These are phyloP conservation scores for Eupithecia exiguata DNA, from an alignment of 2,888 invertebrate species.

Conservation along the genomic window DNA sequence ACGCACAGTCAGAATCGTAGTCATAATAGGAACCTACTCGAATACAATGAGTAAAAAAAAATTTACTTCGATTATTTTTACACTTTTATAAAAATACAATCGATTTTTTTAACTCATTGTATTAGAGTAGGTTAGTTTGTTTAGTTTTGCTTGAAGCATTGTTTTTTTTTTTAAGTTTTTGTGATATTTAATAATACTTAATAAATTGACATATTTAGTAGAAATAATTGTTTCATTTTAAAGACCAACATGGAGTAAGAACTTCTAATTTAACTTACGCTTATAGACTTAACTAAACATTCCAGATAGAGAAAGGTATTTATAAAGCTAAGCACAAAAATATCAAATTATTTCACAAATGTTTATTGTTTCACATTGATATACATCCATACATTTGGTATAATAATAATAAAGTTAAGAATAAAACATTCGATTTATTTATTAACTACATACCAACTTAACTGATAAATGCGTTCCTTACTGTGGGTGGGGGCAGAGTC, in stretches of 20 bases:
- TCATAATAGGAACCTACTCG: background rate
- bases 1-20: background rate
- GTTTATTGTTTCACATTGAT: conserved; percentile 44
- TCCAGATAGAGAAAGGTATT: background rate
- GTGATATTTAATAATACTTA: conserved; percentile 43
- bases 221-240: conserved; percentile 8
- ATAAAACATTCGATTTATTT: conserved; percentile 29
- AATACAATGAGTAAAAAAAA: background rate
- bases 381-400: conserved; percentile 40
- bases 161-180: conserved; percentile 37
- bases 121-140: conserved; percentile 20
- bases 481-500: conserved; percentile 5
- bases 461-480: conserved; percentile 25
- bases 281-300: background rate
- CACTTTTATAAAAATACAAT: conserved; percentile 26
- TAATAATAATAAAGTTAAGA: conserved; percentile 32
- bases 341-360: conserved; percentile 25
- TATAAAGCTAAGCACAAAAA: background rate
- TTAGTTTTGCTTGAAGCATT: conserved; percentile 42
- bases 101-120: too few relatives aligned
- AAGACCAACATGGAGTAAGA: background rate
- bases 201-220: conserved; percentile 20
- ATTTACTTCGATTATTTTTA: conserved; percentile 19
- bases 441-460: conserved; percentile 16
- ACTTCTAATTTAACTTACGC: too few relatives aligned